Base-by-base conservation (phyloP, 1,140 invertebrate species). In the Ruditapes philippinarum region DNA sequence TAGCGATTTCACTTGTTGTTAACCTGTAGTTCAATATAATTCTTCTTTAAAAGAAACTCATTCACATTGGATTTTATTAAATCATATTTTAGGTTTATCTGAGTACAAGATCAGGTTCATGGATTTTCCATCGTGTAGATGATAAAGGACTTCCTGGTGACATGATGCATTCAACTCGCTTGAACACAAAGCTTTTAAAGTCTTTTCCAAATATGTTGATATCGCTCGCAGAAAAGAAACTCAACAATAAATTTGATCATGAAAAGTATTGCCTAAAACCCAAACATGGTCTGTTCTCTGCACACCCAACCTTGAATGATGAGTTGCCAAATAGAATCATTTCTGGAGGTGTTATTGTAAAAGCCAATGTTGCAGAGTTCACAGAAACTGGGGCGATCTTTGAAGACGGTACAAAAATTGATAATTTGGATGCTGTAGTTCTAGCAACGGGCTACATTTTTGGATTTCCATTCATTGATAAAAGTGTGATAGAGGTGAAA, bases 231-330 rank as follows among this genome's bases (percentile, higher is more conserved):
- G 68, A 84, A n/a, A 70, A 49, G 2, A 42, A 82, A 14, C 68
- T 93, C 9, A 94, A 92, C 85, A 33, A 81, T 19, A 90, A 95
- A 31, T 96, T 97, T 91, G 96, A 96, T 91, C 96, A 97, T 85
- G 94, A 95, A 38, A 60, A 85, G n/a, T 94, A 93, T 79, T 65
- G 82, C n/a, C 42, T 92, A 4, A 40, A 96, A 84, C 96, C 96
- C 0, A 91, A 94, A 65, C 96, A 96, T 91, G 89, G 94, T n/a
- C 94, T 96, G n/a, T 94, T 95, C 28, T 91, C 94, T 22, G 95
- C 96, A 81, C 96, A 96, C 91, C 95, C 96, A 2, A 96, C 94
- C 40, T 94, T 96, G 0, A 96, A 97, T 83, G 96, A 97, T 89
- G 95, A 96, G 0, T 89, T 97, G 11, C 94, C 96, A 0, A 96